Evolutionary conservation across 1,140 invertebrate genomes (phyloP).

Genomic region (Lysiphlebus fabarum): DNA sequence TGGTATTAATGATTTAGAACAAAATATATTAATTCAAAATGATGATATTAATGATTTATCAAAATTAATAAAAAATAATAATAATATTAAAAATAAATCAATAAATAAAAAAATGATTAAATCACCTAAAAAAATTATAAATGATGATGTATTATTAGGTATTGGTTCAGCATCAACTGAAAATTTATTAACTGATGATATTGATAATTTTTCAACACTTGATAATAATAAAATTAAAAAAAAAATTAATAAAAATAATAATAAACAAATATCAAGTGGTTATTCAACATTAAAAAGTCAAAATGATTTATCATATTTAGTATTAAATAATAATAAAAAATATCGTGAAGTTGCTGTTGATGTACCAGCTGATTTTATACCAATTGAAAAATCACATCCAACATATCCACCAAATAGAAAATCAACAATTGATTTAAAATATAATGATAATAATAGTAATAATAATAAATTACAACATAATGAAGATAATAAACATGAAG

Average conservation of each 20-base stretch:
- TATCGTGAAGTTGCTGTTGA: conserved; percentile 73
- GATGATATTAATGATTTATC: conserved; percentile 48
- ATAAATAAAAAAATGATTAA: conserved; percentile 18
- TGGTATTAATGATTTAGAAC: conserved; percentile 45
- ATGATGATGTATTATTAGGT: conserved; percentile 33
- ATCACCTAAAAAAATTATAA: conserved; percentile 8
- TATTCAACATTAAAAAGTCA: conserved; percentile 55
- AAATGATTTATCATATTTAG: conserved; percentile 47
- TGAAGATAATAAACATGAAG: conserved; percentile 26
- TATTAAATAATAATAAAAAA: conserved; percentile 41
- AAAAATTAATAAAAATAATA: conserved; percentile 16
- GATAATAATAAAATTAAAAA: conserved; percentile 37
- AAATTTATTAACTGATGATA: conserved; percentile 47
- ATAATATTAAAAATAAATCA: conserved; percentile 19
- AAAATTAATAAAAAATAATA: conserved; percentile 37
- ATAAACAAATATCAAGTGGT: conserved; percentile 47
- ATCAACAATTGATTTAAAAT: conserved; percentile 21
- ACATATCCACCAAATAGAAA: conserved; percentile 65
- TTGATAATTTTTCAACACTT: conserved; percentile 18
- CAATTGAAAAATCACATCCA: conserved; percentile 69
- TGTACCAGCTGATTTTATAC: conserved; percentile 73
- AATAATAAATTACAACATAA: conserved; percentile 2
- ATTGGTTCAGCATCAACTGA: conserved; percentile 54
- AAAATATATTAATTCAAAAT: conserved; percentile 40
- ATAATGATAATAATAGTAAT: conserved; percentile 6